A percentile compares a stretch with the other conserved stretches of the same genome.
Evolutionary conservation across 2,888 invertebrate genomes (phyloP).

Genomic region (Sarcophaga rosellei): DNA sequence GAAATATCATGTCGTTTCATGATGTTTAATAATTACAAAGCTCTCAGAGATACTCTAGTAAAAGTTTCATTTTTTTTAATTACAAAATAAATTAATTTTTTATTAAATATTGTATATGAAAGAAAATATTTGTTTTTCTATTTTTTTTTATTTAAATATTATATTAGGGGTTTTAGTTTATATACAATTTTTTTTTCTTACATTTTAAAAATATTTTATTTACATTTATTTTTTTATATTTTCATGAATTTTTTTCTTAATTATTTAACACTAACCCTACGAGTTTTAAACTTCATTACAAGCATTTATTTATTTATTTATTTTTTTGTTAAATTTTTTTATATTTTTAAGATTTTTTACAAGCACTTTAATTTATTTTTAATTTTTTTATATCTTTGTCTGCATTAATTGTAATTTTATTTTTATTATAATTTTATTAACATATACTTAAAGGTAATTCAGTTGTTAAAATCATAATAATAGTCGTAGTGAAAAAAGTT

Average conservation of each 20-base stretch:
- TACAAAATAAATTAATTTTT: conserved; percentile 50
- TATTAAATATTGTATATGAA: background rate
- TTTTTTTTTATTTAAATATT: background rate
- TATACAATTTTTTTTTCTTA: conserved; percentile 29
- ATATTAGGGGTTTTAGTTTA: background rate
- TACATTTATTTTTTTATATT: conserved; percentile 32
- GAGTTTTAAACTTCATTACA: conserved; percentile 68
- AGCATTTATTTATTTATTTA: conserved; percentile 66
- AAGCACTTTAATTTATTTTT: conserved; percentile 48
- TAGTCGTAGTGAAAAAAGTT: conserved; percentile 1
- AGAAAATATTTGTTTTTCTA: background rate
- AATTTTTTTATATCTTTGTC: conserved; percentile 7
- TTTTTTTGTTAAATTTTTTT: conserved; percentile 18
- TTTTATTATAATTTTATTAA: conserved; percentile 1
- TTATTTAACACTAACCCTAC: conserved; percentile 71
- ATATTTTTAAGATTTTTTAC: conserved; percentile 50
- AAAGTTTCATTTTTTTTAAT: conserved; percentile 34
- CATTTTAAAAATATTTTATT: conserved; percentile 43
- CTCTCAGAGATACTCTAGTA: conserved; percentile 51
- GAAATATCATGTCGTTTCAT: conserved; percentile 24
- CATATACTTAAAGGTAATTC: conserved; percentile 39
- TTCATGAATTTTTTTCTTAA: conserved; percentile 36
- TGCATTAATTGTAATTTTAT: background rate
- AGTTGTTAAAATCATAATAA: conserved; percentile 3
- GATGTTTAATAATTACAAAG: conserved; percentile 45